Evolutionary conservation across 1,140 invertebrate species (phyloP), one percentile per base, ranked within the genome.

Genomic region (Mamestra configurata): DNA sequence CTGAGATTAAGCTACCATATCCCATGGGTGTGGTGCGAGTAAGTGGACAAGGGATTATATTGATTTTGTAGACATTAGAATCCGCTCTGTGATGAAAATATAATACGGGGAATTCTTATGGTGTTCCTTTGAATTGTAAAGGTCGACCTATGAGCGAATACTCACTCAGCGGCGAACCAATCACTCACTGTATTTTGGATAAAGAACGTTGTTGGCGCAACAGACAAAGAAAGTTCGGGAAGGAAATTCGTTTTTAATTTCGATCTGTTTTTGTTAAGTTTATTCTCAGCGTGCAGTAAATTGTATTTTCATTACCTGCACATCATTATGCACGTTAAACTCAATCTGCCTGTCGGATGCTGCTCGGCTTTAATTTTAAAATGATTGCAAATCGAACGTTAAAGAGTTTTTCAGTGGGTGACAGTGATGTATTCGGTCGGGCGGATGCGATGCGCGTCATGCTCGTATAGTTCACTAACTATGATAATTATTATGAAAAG

Each of bases 401-500:
- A 77, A 71, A 57, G 64, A 70, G 57, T 64, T 57, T 53, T 77
- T 68, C 59, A 51, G 4, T 13, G 10, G 4, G n/a, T 51, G 59
- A 71, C 51, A 57, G 53, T 71, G 77, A 79, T 71, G 49, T 31
- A 71, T 79, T 15, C 51, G 24, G 24, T 22, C 22, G 31, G 13
- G 13, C 35, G 49, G 49, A 10, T 6, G 20, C 22, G 11, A n/a
- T n/a, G n/a, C n/a, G n/a, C n/a, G n/a, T 31, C 27, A 31, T 31
- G 18, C 46, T 49, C 57, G 27, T 55, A 55, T 59, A 79, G 68
- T 84, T 79, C 81, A 76, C 83, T 85, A 86, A 87, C 86, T 84
- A 89, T 82, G 77, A 86, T 88, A 88, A 89, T 92, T 89, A 92
- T 89, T 86, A 86, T 88, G 84, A 89, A 89, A 85, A 89, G 87